These are phyloP conservation scores for Podilymbus podiceps DNA, from an alignment of 2,113 vertebrate genomes.

Conservation along the genomic window DNA sequence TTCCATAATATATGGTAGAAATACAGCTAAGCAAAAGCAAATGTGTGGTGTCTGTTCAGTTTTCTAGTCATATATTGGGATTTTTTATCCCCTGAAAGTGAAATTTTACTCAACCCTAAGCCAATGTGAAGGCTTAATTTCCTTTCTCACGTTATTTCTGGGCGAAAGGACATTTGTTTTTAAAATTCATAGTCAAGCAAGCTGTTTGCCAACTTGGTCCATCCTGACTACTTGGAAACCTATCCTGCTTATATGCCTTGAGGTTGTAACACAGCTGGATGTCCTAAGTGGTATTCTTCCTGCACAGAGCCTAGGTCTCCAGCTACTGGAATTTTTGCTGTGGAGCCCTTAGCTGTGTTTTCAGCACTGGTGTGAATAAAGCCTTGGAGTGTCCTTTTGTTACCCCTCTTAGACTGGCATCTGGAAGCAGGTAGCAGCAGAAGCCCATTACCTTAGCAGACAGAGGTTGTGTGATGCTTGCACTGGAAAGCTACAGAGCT, in stretches of 20 bases:
- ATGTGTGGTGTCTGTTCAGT: neutral
- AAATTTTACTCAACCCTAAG: neutral
- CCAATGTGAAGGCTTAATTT: neutral
- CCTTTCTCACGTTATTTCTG: neutral
- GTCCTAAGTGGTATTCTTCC: neutral
- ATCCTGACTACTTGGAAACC: neutral
- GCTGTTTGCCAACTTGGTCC: neutral
- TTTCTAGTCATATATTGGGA: neutral
- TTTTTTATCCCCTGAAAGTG: neutral
- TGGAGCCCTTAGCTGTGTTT: neutral
- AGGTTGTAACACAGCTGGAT: rapidly evolving
- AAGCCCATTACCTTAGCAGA: neutral
- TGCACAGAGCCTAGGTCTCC: neutral
- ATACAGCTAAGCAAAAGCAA: neutral
- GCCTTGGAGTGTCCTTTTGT: neutral
- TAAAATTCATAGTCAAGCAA: neutral
- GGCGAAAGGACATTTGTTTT: neutral
- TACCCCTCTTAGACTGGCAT: too few species aligned
- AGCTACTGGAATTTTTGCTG: neutral
- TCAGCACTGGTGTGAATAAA: neutral
- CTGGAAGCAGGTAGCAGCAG: neutral
- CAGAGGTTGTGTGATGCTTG: rapidly evolving
- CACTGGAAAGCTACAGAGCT: neutral
- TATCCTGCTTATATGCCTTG: neutral
- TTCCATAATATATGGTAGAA: neutral